Evolutionary conservation across 1,140 invertebrate genomes (phyloP), one percentile per base, ranked within the genome.

Genomic region (Diorhabda elongata): DNA sequence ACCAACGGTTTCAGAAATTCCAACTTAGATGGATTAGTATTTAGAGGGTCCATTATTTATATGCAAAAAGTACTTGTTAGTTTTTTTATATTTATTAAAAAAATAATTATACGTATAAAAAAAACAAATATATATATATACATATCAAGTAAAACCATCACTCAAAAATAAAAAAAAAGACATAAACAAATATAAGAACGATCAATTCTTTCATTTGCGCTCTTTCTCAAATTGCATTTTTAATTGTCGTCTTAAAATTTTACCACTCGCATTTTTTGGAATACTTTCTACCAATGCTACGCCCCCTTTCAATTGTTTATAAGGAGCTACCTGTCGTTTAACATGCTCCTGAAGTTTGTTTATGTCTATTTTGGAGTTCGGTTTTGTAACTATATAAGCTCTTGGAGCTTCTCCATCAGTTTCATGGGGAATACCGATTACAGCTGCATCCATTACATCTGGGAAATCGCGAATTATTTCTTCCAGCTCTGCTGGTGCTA

Each of bases 401-500:
- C 87, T 88, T 0, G 94, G 93, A 2, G 88, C 82, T 82, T 97
- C 95, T 3, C 94, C 94, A 64, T 81, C 82, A 58, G 84, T 82
- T 2, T 83, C 81, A 76, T 96, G 87, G 0, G 91, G 89, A 58
- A 94, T 83, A 3, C 93, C 94, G 72, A 96, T 83, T 2, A 97
- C 94, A 1, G 91, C 94, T 2, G 90, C 92, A 77, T 97, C 95
- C 3, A 82, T 75, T 1, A 97, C 82, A 61, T 87, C 87, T 0
- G 91, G 89, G 81, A 95, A 91, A 45, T 84, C 85, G 64, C 92
- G 83, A 9, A 97, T 77, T n/a, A 96, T 72, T 26, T 87, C 90
- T 83, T 97, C 95, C 47, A 98, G 77, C 81, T 96, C 94, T 0
- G 94, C 92, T 6, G 95, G 95, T 3, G 94, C 85, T 5, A 98